Conservation (phyloP, 2,113 vertebrate species). For the Mobula birostris region DNA sequence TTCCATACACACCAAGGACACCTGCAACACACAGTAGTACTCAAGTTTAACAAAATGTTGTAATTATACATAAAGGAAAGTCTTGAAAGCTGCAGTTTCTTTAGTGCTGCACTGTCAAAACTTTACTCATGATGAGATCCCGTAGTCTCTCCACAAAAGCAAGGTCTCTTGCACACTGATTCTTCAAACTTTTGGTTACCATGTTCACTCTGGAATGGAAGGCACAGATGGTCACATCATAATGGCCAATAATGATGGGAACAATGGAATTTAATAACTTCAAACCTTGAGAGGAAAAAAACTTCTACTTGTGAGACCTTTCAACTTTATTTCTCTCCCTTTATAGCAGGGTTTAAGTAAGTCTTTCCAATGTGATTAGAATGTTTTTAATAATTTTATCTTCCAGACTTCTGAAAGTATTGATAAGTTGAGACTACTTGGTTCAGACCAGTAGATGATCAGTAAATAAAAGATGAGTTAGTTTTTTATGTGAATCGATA, state of each 20-base stretch:
- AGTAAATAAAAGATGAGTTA: too few relatives aligned
- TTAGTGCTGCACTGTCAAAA: not conserved
- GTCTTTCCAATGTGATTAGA: not conserved
- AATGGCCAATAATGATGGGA: conserved; percentile 3
- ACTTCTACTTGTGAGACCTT: not conserved
- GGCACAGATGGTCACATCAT: not conserved
- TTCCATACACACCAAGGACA: not conserved
- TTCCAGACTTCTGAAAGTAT: not conserved
- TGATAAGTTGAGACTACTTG: not conserved
- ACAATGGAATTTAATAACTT: not conserved
- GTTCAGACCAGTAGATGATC: too few relatives aligned
- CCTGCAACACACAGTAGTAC: not conserved
- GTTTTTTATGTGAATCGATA: not conserved
- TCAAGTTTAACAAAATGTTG: not conserved
- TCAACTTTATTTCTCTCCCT: not conserved
- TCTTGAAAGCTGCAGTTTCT: not conserved
- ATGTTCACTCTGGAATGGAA: not conserved
- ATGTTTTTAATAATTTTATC: not conserved
- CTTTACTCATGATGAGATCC: too few relatives aligned
- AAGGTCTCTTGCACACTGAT: not conserved
- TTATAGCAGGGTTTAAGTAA: not conserved
- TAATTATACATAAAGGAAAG: not conserved
- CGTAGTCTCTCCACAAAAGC: not conserved
- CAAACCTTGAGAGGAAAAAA: not conserved
- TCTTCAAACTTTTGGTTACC: not conserved